A percentile compares a stretch with the other conserved stretches of the same genome.
phyloP scores from a whole-genome alignment of 2,888 invertebrate genomes.

The Eristalinus sepulchralis region DNA sequence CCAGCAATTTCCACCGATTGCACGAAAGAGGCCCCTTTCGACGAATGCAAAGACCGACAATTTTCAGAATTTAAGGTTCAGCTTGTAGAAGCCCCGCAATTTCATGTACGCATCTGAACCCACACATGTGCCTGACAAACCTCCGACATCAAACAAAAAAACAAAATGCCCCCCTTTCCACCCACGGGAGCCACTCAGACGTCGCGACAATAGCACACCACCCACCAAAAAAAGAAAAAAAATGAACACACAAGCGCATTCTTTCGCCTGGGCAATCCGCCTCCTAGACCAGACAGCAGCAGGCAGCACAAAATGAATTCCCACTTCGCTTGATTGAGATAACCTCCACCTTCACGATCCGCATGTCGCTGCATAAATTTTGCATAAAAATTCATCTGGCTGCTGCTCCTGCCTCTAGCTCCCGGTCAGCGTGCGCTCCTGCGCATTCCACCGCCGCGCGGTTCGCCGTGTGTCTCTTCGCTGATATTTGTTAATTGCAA shows the following conservation, averaged over 20 bases:
- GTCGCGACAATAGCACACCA: background rate
- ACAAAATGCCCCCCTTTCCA: too few species aligned
- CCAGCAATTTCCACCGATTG: too few species aligned
- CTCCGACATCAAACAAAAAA: too few species aligned
- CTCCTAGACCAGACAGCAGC: background rate
- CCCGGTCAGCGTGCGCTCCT: constrained; percentile 7
- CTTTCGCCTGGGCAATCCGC: too few species aligned
- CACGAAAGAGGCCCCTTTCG: too few species aligned
- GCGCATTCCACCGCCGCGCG: background rate
- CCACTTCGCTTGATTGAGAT: constrained; percentile 63
- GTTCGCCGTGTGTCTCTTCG: constrained; percentile 1
- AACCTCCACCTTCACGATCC: constrained; percentile 69
- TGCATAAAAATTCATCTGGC: constrained; percentile 66
- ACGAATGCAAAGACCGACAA: too few species aligned
- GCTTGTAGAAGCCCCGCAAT: too few species aligned
- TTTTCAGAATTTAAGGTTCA: too few species aligned
- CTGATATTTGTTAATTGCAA: constrained; percentile 70
- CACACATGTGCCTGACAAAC: too few species aligned
- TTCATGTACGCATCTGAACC: too few species aligned
- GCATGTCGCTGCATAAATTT: constrained; percentile 70
- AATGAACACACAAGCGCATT: background rate
- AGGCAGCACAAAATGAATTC: constrained; percentile 20
- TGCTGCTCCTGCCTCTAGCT: constrained; percentile 19
- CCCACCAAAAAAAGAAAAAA: background rate
- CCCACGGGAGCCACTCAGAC: background rate